Evolutionary conservation across 2,797 vertebrate species (phyloP).

Genomic region (Delichon dasypus): DNA sequence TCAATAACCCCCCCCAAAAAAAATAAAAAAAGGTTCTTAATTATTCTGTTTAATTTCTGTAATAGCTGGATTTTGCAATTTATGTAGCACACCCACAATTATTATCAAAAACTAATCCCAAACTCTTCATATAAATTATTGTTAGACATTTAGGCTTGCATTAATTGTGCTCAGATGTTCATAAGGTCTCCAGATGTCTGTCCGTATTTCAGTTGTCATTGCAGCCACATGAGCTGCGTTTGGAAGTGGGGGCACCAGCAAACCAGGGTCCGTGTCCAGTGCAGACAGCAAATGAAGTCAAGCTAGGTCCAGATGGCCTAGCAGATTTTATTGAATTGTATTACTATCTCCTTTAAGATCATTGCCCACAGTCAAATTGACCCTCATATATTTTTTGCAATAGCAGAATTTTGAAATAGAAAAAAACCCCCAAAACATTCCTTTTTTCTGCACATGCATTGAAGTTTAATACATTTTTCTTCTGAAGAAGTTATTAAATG

Average conservation of each 20-base stretch:
- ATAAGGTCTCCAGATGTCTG: neutral
- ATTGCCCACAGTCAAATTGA: neutral
- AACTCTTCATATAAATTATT: neutral
- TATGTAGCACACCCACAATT: neutral
- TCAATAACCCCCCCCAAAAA: neutral
- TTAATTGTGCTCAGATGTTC: neutral
- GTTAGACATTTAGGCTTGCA: neutral
- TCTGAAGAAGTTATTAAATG: neutral
- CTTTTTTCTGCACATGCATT: neutral
- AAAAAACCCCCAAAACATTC: neutral
- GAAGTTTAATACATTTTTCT: neutral
- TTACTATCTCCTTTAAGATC: neutral
- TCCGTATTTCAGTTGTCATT: neutral
- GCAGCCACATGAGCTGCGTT: neutral
- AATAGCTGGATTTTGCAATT: neutral
- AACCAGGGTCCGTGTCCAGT: neutral
- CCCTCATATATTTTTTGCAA: neutral
- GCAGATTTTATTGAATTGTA: neutral
- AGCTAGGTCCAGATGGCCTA: neutral
- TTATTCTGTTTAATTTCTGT: neutral
- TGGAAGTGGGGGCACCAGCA: neutral
- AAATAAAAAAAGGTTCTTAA: neutral
- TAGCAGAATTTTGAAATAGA: neutral
- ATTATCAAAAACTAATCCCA: neutral
- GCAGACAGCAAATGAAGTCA: neutral